Conservation (phyloP, 2,888 invertebrate genomes). For the Subacronicta megacephala region DNA sequence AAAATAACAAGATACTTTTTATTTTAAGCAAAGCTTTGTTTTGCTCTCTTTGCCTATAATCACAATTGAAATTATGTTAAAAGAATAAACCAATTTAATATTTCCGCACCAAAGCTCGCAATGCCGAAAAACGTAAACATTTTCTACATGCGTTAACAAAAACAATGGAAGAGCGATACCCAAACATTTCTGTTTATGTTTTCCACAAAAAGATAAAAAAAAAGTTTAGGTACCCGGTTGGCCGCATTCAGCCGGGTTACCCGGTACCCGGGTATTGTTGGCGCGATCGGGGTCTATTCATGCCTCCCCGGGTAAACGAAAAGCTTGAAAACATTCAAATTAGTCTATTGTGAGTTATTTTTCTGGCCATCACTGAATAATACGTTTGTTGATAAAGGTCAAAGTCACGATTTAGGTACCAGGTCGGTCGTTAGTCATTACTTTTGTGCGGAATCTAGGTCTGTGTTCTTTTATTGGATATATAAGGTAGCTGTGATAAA, state of each 20-base stretch:
- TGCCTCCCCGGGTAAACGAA: constrained; percentile 73
- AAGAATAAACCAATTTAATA: constrained; percentile 57
- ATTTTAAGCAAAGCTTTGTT: constrained; percentile 9
- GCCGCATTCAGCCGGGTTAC: constrained; percentile 70
- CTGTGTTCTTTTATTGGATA: constrained; percentile 35
- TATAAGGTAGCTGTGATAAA: constrained; percentile 42
- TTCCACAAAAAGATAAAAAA: constrained; percentile 74
- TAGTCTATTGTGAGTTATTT: constrained; percentile 83
- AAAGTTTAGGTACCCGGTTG: constrained; percentile 67
- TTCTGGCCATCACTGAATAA: constrained; percentile 73
- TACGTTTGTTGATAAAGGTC: constrained; percentile 68
- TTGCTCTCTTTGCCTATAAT: constrained; percentile 24
- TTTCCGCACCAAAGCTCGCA: constrained; percentile 52
- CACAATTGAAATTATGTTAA: constrained; percentile 31
- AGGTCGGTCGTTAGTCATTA: constrained; percentile 22
- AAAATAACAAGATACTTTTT: constrained; percentile 23
- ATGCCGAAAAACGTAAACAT: constrained; percentile 63
- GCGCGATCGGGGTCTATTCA: constrained; percentile 78
- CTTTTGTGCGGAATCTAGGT: constrained; percentile 26
- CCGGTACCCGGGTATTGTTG: constrained; percentile 74
- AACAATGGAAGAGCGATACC: constrained; percentile 78
- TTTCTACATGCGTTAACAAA: constrained; percentile 72
- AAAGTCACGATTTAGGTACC: constrained; percentile 60
- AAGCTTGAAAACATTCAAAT: constrained; percentile 83
- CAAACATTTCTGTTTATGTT: constrained; percentile 81